phyloP scores from a whole-genome alignment of 1,140 invertebrate genomes.

The Platorchestia sp. region DNA sequence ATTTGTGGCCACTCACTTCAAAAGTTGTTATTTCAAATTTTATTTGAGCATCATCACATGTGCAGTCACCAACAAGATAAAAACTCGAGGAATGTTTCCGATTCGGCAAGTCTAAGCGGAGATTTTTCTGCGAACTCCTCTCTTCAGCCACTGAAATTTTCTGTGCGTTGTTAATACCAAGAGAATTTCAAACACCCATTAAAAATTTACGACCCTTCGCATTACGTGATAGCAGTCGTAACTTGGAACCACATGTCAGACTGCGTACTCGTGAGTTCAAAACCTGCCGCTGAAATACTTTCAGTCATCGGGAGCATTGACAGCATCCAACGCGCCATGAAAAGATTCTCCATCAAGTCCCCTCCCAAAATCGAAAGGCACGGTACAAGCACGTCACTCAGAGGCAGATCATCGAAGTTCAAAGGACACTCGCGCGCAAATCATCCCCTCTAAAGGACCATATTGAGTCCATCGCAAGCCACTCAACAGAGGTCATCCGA shows the following conservation, averaged over 20 bases:
- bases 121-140: too few species aligned
- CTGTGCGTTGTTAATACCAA: not conserved
- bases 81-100: too few species aligned
- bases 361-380: not conserved
- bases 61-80: too few species aligned
- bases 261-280: not conserved
- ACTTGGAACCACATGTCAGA: not conserved
- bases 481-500: conserved; percentile 21
- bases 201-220: not conserved
- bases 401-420: not conserved
- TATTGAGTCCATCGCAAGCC: not conserved
- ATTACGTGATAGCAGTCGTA: not conserved
- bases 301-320: not conserved
- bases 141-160: too few species aligned
- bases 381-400: not conserved
- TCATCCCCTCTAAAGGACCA: conserved; percentile 17
- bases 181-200: not conserved
- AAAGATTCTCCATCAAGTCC: not conserved
- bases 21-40: too few species aligned
- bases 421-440: not conserved
- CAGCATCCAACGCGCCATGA: not conserved
- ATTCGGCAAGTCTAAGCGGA: too few species aligned
- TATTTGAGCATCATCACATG: too few species aligned
- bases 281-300: not conserved
- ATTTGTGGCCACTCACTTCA: too few species aligned